Evolutionary conservation across 2,888 invertebrate genomes (phyloP).

Genomic region (Anthophora plumipes): DNA sequence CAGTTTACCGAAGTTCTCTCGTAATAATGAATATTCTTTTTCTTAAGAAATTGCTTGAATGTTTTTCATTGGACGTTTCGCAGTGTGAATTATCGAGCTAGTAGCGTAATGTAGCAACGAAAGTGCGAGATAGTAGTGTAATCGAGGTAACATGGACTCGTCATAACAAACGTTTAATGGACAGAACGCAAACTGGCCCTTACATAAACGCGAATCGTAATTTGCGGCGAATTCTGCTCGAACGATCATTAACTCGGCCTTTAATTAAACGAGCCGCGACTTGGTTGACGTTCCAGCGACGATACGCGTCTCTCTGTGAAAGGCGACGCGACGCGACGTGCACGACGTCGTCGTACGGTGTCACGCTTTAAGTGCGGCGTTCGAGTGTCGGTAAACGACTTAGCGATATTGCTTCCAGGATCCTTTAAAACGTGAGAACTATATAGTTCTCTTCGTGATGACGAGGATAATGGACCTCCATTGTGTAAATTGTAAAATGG

Average conservation of each 20-base stretch:
- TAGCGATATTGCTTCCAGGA: not conserved
- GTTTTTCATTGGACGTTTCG: not conserved
- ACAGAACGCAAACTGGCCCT: conserved; percentile 30
- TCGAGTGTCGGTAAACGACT: not conserved
- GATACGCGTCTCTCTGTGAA: conserved; percentile 29
- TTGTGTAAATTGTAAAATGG: too few relatives aligned
- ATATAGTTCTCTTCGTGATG: too few relatives aligned
- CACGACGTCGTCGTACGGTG: not conserved
- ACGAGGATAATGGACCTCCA: too few relatives aligned
- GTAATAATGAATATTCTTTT: too few relatives aligned
- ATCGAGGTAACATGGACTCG: conserved; percentile 1
- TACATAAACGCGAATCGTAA: conserved; percentile 48
- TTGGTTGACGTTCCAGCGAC: conserved; percentile 23
- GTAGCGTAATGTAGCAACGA: not conserved
- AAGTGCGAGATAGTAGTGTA: not conserved
- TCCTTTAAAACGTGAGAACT: not conserved
- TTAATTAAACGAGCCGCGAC: conserved; percentile 61
- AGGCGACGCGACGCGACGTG: not conserved
- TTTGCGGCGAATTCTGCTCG: conserved; percentile 49
- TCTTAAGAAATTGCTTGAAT: not conserved
- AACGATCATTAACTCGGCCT: conserved; percentile 51
- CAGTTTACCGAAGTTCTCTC: too few relatives aligned
- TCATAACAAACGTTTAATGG: conserved; percentile 45
- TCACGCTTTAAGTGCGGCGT: not conserved
- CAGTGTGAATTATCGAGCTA: not conserved